Evolutionary conservation across 2,888 invertebrate genomes (phyloP).

Genomic region (Sinelater perroti): DNA sequence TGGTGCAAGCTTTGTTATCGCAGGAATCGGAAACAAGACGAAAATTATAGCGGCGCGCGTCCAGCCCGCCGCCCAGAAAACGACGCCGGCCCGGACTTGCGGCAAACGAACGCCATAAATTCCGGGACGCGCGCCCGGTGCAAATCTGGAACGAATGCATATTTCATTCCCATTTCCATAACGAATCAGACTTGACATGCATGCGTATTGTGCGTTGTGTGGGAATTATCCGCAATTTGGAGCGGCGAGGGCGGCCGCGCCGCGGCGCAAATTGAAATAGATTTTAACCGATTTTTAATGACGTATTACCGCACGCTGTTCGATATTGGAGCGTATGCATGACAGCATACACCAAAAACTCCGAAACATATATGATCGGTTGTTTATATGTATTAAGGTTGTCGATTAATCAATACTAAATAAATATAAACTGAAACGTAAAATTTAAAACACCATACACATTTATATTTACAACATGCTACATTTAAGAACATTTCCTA

Average conservation of each 20-base stretch:
- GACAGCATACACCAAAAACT: no score
- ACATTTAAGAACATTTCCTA: no score
- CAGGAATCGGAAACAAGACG: constrained; percentile 42
- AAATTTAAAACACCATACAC: no score
- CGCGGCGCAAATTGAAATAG: constrained; percentile 28
- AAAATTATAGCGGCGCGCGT: constrained; percentile 40
- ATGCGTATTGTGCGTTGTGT: constrained; percentile 41
- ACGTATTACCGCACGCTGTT: constrained; percentile 20
- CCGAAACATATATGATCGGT: no score
- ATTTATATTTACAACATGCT: no score
- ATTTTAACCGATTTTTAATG: constrained; percentile 36
- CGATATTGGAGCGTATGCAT: constrained; percentile 25
- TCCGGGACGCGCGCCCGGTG: constrained; percentile 38
- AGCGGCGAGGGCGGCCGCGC: constrained; percentile 15
- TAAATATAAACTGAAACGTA: no score
- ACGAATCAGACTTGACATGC: constrained; percentile 47
- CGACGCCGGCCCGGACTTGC: constrained; percentile 37
- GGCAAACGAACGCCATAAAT: constrained; percentile 45
- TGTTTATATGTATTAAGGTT: no score
- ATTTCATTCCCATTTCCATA: constrained; percentile 49
- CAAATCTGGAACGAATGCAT: constrained; percentile 48
- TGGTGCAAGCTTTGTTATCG: constrained; percentile 48
- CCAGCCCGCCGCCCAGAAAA: constrained; percentile 26
- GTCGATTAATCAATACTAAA: no score
- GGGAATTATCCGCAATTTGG: constrained; percentile 20